phyloP scores from a whole-genome alignment of 2,797 vertebrate genomes.

The Gymnopithys bicolor region DNA sequence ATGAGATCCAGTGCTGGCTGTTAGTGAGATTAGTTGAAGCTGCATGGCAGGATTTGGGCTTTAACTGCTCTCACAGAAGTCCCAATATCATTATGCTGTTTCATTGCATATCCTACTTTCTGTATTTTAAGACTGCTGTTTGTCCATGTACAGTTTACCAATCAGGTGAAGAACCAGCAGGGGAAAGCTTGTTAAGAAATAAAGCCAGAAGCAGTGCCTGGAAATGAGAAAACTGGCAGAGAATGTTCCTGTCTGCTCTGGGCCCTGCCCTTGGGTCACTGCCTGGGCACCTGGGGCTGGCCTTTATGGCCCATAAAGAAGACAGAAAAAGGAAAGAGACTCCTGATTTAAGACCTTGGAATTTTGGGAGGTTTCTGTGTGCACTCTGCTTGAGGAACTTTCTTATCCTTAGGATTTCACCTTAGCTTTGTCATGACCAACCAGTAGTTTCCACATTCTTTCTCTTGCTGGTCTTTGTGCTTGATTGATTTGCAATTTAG shows the following conservation, averaged over 20 bases:
- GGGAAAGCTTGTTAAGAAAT: background rate
- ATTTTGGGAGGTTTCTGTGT: background rate
- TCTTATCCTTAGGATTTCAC: background rate
- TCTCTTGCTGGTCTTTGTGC: background rate
- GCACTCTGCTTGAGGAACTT: background rate
- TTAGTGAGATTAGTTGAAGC: background rate
- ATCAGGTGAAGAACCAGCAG: background rate
- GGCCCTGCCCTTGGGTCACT: no score
- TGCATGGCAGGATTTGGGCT: background rate
- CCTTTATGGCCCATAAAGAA: no score
- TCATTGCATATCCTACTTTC: background rate
- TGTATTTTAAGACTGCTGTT: background rate
- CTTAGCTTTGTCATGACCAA: background rate
- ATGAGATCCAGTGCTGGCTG: background rate
- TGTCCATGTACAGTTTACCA: background rate
- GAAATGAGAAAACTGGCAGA: background rate
- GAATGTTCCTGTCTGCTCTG: background rate
- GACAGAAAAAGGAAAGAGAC: background rate
- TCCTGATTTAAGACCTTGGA: background rate
- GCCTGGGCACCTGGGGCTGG: no score
- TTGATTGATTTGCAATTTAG: background rate
- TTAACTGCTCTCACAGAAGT: background rate
- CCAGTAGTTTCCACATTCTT: background rate
- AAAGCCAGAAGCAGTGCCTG: background rate
- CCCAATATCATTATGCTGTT: background rate